A percentile compares a stretch with the other conserved stretches of the same genome.
phyloP scores from a whole-genome alignment of 1,140 invertebrate genomes.

The Stegodyphus dumicola region DNA sequence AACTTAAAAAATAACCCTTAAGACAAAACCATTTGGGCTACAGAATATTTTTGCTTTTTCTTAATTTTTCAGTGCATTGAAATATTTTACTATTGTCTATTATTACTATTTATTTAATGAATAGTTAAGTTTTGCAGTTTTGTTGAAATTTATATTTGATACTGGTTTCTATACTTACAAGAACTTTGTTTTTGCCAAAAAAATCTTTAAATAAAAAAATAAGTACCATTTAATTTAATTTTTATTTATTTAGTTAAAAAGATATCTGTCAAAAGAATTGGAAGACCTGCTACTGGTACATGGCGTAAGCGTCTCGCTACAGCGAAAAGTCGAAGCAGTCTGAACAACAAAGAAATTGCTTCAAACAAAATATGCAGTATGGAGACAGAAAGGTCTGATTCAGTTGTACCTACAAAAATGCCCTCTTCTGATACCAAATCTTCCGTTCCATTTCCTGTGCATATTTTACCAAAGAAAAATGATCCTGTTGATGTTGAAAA shows the following conservation, averaged over 20 bases:
- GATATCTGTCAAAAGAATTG: slow-evolving; percentile 14
- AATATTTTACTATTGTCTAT: no score
- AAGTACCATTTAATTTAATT: background rate
- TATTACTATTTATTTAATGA: no score
- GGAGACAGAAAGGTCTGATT: background rate
- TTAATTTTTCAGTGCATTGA: no score
- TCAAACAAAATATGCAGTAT: no score
- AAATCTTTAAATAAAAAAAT: background rate
- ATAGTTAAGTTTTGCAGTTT: no score
- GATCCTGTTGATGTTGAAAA: slow-evolving; percentile 48
- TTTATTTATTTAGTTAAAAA: slow-evolving; percentile 51
- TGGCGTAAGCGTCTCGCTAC: slow-evolving; percentile 10
- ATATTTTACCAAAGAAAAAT: slow-evolving; percentile 48
- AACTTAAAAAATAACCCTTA: no score
- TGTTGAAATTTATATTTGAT: no score
- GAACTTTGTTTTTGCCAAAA: background rate
- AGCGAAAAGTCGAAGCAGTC: no score
- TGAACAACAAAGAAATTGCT: no score
- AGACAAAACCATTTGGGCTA: no score
- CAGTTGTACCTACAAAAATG: background rate
- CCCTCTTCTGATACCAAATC: background rate
- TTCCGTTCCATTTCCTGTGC: slow-evolving; percentile 16
- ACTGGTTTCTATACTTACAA: background rate
- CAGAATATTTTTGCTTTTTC: no score
- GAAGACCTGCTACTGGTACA: slow-evolving; percentile 7